phyloP scores from a whole-genome alignment of 1,140 invertebrate genomes.

The Trichoplusia ni region DNA sequence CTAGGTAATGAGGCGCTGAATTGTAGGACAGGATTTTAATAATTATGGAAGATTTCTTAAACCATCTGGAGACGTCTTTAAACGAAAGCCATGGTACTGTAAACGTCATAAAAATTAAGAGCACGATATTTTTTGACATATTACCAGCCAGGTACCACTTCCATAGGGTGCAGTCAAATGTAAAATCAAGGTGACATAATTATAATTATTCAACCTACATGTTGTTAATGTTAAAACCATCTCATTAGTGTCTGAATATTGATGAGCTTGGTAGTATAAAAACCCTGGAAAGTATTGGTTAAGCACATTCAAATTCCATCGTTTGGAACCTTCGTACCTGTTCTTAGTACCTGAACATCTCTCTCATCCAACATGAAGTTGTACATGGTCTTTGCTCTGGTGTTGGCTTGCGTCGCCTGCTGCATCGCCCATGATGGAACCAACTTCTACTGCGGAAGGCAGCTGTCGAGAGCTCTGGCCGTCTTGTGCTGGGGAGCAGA shows the following conservation, averaged over 20 bases:
- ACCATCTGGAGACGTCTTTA: too few relatives aligned
- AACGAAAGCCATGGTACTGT: too few relatives aligned
- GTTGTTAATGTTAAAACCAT: background rate
- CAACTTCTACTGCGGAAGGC: conserved; percentile 4
- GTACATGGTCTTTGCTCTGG: background rate
- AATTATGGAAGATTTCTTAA: too few relatives aligned
- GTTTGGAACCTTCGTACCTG: background rate
- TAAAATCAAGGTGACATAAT: background rate
- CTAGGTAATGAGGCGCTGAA: too few relatives aligned
- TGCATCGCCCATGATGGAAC: background rate
- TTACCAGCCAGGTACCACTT: too few relatives aligned
- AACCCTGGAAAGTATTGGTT: background rate
- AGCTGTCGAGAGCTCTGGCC: background rate
- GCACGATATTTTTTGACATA: too few relatives aligned
- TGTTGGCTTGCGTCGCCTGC: background rate
- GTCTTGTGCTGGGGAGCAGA: background rate
- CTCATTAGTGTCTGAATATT: conserved; percentile 3
- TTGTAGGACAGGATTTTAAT: too few relatives aligned
- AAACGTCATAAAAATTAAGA: too few relatives aligned
- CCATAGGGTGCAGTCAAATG: too few relatives aligned
- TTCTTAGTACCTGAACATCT: background rate
- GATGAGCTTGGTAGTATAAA: background rate
- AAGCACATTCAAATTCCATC: background rate
- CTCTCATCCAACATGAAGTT: background rate
- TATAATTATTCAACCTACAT: background rate